Base-by-base conservation (phyloP, 53 echinoderm and acorn worm genomes). In the Mesocentrotus franciscanus region DNA sequence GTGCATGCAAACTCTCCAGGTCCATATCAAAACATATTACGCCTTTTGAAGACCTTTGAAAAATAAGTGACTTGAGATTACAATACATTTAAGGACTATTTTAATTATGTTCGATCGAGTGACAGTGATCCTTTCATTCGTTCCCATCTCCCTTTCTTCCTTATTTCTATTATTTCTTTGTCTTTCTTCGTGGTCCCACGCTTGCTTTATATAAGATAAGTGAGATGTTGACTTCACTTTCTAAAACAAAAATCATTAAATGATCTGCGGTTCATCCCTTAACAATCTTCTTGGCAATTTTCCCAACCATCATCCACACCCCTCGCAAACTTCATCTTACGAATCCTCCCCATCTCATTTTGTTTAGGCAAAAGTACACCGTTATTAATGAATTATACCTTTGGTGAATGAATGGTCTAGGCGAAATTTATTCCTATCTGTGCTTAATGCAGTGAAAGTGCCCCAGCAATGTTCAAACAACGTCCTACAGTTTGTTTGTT, bases 241-340 rank as follows among this genome's bases (percentile, higher is more conserved):
- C 42, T 22, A 81, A 81, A 79, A 79, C 35, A 59, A 59, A 60
- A 89, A 55, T 58, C 90, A 85, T 85, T 85, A 56, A 56, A 15
- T 85, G 85, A 33, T 29, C 4, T 30, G 76, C 33, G 76, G 76
- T 76, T 76, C 33, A 76, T 76, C 76, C 76, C 76, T 8, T 7
- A 64, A 14, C 64, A 64, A 64, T 64, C 20, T 64, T 64, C 64
- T 32, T 76, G 33, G 76, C 76, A 76, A 32, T 33, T 29, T 76
- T 76, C 68, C 68, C 24, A 68, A 68, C 24, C 68, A 68, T 5
- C 68, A 68, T 18, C 4, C 68, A 68, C 7, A 74, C 32, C 74
- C 10, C 29, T 74, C 13, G 32, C 74, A 30, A 74, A 32, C 32
- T 81, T 39, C 39, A 35, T 75, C 16, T 29, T 9, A 79, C 4